Conservation (phyloP, 2,797 vertebrate genomes). For the Craterocephalus amniculus region DNA sequence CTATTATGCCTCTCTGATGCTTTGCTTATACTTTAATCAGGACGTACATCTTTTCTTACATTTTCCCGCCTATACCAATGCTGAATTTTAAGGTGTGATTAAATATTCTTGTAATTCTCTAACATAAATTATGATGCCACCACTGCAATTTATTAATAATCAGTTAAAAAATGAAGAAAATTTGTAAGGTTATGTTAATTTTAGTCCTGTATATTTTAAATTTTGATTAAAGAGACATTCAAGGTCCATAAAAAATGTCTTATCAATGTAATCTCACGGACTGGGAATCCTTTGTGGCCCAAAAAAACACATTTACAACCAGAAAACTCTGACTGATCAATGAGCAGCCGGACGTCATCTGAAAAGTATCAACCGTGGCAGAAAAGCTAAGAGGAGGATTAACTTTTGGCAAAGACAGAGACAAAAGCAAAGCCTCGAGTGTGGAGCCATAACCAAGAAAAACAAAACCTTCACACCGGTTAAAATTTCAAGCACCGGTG, state of each 20-base stretch:
- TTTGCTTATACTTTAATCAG: background rate
- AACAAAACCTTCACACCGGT: constrained; percentile 53
- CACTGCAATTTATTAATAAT: background rate
- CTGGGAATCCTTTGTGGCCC: background rate
- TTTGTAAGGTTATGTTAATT: background rate
- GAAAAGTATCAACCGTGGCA: constrained; percentile 25
- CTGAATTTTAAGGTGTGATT: background rate
- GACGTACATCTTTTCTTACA: background rate
- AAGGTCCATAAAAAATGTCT: background rate
- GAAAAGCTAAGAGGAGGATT: constrained; percentile 12
- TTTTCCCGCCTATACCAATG: background rate
- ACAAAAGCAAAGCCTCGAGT: constrained; percentile 57
- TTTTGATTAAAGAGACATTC: background rate
- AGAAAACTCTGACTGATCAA: background rate
- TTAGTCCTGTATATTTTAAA: background rate
- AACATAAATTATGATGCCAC: background rate
- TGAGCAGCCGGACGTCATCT: constrained; percentile 11
- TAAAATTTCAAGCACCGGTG: constrained; percentile 78
- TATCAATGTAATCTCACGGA: background rate
- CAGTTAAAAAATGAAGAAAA: background rate
- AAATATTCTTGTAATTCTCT: background rate
- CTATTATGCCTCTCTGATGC: background rate
- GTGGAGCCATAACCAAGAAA: constrained; percentile 46
- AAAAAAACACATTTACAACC: background rate
- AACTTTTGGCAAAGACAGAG: constrained; percentile 30